Evolutionary conservation across 2,888 invertebrate species (phyloP).

Genomic region (Tetrapedia diversipes): DNA sequence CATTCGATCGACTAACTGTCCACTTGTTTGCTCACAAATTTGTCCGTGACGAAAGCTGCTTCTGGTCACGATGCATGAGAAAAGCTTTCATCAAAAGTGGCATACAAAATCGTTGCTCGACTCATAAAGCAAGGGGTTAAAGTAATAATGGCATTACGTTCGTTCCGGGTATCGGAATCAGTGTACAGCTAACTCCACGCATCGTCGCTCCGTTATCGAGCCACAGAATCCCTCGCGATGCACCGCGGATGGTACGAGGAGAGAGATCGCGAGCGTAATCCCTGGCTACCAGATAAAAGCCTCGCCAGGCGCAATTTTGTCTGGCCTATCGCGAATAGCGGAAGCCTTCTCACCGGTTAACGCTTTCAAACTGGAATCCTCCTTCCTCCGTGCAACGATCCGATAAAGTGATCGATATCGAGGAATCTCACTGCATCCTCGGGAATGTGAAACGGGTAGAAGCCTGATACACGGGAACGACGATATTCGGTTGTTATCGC

Average conservation of each 20-base stretch:
- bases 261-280: slow-evolving; percentile 13
- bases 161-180: slow-evolving; percentile 55
- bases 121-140: no score
- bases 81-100: no score
- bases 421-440: not conserved
- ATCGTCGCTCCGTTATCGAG: slow-evolving; percentile 61
- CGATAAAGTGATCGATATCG: slow-evolving; percentile 20
- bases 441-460: not conserved
- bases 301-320: slow-evolving; percentile 3
- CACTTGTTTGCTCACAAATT: no score
- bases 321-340: slow-evolving; percentile 20
- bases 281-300: slow-evolving; percentile 6
- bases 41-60: no score
- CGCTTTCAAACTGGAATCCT: not conserved
- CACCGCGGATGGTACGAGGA: not conserved
- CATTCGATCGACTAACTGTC: no score
- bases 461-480: not conserved
- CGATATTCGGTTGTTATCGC: slow-evolving; percentile 38
- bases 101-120: no score
- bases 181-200: slow-evolving; percentile 66
- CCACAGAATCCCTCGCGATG: no score
- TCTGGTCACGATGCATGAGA: no score
- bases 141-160: slow-evolving; percentile 68
- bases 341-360: slow-evolving; percentile 18
- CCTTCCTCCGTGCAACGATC: not conserved